A percentile compares a stretch with the other conserved stretches of the same genome.
Conservation (phyloP, 2,888 invertebrate species). For the Microctonus brassicae region DNA sequence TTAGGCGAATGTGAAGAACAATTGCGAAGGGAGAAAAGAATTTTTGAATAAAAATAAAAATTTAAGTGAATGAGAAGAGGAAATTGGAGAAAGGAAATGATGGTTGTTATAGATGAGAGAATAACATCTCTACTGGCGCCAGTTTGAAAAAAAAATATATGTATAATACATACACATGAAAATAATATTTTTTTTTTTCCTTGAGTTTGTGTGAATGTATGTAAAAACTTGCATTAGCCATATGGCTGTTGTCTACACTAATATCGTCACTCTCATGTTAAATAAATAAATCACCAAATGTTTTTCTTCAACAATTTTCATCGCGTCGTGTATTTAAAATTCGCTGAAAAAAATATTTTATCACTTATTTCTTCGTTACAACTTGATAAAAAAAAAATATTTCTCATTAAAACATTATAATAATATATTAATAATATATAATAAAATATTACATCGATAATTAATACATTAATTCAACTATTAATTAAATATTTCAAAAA, state of each 20-base stretch:
- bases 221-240: slow-evolving; percentile 39
- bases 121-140: background rate
- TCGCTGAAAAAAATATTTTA: background rate
- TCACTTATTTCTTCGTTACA: too few species aligned
- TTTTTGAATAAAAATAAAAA: too few species aligned
- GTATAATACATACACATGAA: too few species aligned
- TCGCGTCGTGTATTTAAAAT: background rate
- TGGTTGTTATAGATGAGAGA: background rate
- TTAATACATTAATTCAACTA: too few species aligned
- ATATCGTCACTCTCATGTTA: slow-evolving; percentile 13
- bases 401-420: too few species aligned
- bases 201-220: background rate
- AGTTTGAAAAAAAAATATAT: slow-evolving; percentile 35
- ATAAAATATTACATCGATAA: too few species aligned
- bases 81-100: slow-evolving; percentile 13
- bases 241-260: slow-evolving; percentile 45
- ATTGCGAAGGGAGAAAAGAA: too few species aligned
- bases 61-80: background rate
- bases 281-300: slow-evolving; percentile 35
- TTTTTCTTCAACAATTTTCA: slow-evolving; percentile 33
- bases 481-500: too few species aligned
- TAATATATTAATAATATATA: too few species aligned
- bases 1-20: too few species aligned
- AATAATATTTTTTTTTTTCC: slow-evolving; percentile 41
- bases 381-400: too few species aligned